Evolutionary conservation across 2,888 invertebrate species (phyloP), one percentile per base, ranked within the genome.

Genomic region (Harpalus rubripes): DNA sequence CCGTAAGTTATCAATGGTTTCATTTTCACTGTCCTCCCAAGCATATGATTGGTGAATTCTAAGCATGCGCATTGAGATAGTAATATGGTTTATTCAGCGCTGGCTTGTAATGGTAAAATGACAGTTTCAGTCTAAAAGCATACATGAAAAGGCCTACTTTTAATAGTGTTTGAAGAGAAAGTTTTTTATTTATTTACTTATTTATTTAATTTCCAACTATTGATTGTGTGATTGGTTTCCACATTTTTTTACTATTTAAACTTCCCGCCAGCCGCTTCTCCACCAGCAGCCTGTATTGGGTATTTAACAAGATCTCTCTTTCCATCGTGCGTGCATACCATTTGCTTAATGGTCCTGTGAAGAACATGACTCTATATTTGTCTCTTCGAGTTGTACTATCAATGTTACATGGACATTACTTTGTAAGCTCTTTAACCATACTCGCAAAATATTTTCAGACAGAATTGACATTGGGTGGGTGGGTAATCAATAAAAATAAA

Each of bases 311-410:
- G 68, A 6, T 68, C 32, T 68, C 32, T 68, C 32, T 15, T 68
- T 32, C 32, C 32, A 68, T 32, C 68, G 32, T 68, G 68, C 68
- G 32, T 68, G 68, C 68, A 68, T 68, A 68, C n/a, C 68, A 68
- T 68, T 68, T 68, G 68, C 68, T 68, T 68, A 68, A 68, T 68
- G 68, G 68, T n/a, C 39, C 68, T 39, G 68, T 18, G 32, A 39
- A 32, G 68, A 68, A 68, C 68, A 68, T 68, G 68, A 68, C 68
- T 68, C 68, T 68, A 68, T 68, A 68, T 68, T 68, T 68, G 68
- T 68, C 68, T 68, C 68, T 68, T 32, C 26, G 32, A 68, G 32
- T 68, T 68, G 68, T 68, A 68, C 26, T 32, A 68, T 68, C 68
- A 7, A 68, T 68, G 68, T 68, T 68, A 68, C 68, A 68, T 68